Percentiles rank a stretch among this genome's conserved stretches.
These are phyloP conservation scores for Onchidella celtica DNA, from an alignment of 2,888 invertebrate genomes.

Conservation along the genomic window DNA sequence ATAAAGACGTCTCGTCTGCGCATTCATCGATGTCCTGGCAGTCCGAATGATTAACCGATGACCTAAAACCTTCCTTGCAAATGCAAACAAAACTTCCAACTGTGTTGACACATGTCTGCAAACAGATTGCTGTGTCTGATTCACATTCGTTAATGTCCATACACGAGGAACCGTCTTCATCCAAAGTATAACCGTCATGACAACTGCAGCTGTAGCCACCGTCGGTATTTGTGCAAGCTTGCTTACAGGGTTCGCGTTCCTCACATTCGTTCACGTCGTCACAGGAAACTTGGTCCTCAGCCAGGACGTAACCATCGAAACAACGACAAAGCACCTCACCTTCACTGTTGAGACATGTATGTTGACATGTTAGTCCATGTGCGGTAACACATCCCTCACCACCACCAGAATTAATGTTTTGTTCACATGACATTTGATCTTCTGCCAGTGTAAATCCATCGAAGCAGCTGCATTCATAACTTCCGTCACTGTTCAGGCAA, in stretches of 20 bases:
- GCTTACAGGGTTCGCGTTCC: background rate
- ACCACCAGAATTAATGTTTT: too few species aligned
- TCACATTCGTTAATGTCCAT: background rate
- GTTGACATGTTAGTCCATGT: too few species aligned
- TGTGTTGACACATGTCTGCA: background rate
- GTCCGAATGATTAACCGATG: conserved; percentile 6
- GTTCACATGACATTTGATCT: too few species aligned
- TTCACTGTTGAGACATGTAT: too few species aligned
- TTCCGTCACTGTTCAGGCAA: background rate
- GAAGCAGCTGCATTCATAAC: background rate
- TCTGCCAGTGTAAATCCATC: background rate
- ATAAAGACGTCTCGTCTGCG: conserved; percentile 39
- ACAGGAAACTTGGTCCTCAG: background rate
- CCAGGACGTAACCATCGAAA: background rate
- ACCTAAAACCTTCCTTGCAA: conserved; percentile 40
- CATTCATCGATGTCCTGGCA: conserved; percentile 10
- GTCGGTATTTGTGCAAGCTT: conserved; percentile 51
- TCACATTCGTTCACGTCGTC: conserved; percentile 10
- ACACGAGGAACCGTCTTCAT: background rate
- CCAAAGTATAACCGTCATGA: conserved; percentile 57
- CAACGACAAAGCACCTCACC: background rate
- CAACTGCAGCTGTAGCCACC: conserved; percentile 56
- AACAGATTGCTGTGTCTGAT: background rate
- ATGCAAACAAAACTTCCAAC: background rate
- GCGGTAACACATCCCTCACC: too few species aligned